Evolutionary conservation across 2,888 invertebrate genomes (phyloP), one percentile per base, ranked within the genome.

Genomic region (Xanthorhoe designata): DNA sequence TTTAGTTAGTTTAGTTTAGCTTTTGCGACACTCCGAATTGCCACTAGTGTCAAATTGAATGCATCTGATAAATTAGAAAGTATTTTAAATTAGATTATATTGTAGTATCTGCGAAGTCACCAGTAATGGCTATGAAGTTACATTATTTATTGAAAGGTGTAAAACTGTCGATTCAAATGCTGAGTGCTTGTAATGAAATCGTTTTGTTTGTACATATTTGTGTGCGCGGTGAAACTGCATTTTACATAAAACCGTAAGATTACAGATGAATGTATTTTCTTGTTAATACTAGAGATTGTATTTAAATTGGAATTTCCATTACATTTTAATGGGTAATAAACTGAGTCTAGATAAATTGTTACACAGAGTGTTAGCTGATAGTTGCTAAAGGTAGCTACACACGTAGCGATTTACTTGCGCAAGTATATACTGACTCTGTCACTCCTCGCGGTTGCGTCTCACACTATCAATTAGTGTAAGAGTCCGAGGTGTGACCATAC

Each of bases 201-300:
- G 53, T 58, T 56, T 60, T 66, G 64, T 56, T 60, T 66, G 64
- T 57, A 63, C 58, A 66, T 69, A 66, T 61, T 56, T 70, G 61
- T 68, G 63, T 42, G 59, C 35, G 70, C 72, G 58, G 49, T 67
- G 66, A 56, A 61, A 62, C 61, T 70, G 68, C 68, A 64, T 61
- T 56, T 60, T 32, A 35, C 9, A 8, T 24, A 19, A 58, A 68
- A 64, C 68, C 61, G 64, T 64, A 61, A 6, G 57, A 58, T 54
- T 54, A 54, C 35, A 65, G 10, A 38, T 17, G 29, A 19, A 18
- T 42, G 38, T 13, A 42, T 3, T 42, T 13, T 5, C 10, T 3
- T 42, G 32, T 24, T 24, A 24, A 24, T 42, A 42, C 38, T 42
- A 42, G 38, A 42, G 10, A 42, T 42, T 42, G 38, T 4, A 42